Percentiles rank a stretch among this genome's conserved stretches.
Conservation (phyloP, 1,140 invertebrate genomes). For the Mycetomoellerius zeteki region DNA sequence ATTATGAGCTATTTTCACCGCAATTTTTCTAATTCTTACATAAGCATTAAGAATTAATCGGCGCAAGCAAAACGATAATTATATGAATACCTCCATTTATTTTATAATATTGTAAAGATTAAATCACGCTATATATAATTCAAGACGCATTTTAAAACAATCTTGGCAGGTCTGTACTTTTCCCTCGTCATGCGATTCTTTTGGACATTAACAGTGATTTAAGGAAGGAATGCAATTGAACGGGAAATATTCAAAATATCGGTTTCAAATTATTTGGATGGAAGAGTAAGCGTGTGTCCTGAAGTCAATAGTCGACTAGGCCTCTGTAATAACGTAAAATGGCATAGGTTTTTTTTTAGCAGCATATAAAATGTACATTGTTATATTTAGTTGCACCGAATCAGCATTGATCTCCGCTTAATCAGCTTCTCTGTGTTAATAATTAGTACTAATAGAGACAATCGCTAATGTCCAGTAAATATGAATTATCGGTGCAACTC, state of each 20-base stretch:
- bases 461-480: neutral
- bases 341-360: slow-evolving; percentile 19
- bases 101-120: slow-evolving; percentile 29
- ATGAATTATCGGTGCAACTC: slow-evolving; percentile 22
- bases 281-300: slow-evolving; percentile 67
- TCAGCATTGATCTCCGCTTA: neutral
- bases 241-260: slow-evolving; percentile 57
- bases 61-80: neutral
- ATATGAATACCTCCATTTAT: slow-evolving; percentile 23
- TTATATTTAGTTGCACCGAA: slow-evolving; percentile 30
- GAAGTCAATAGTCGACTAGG: slow-evolving; percentile 73
- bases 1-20: neutral
- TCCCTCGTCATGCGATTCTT: slow-evolving; percentile 16
- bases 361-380: neutral
- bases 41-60: neutral
- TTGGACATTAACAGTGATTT: slow-evolving; percentile 34
- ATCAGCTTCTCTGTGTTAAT: neutral
- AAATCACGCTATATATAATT: slow-evolving; percentile 12
- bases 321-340: slow-evolving; percentile 65
- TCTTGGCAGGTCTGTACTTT: slow-evolving; percentile 4
- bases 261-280: slow-evolving; percentile 58
- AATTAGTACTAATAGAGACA: neutral
- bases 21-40: neutral
- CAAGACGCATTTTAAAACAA: slow-evolving; percentile 1
- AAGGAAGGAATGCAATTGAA: slow-evolving; percentile 69